Base-by-base conservation (phyloP, 2,113 vertebrate genomes). In the Corvus hawaiiensis region DNA sequence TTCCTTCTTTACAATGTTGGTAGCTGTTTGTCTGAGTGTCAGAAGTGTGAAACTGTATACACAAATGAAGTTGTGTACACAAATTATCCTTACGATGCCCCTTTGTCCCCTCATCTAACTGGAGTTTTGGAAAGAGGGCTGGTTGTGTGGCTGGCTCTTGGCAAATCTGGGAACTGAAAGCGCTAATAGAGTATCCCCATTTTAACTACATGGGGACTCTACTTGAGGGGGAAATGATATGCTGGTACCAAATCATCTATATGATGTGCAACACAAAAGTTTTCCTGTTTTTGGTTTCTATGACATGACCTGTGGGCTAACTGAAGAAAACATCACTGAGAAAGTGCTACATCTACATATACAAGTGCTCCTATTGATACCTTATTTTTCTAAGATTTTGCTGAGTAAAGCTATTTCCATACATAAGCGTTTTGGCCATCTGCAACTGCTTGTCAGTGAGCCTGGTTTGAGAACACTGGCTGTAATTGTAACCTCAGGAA, bases 401-500 rank as follows among this genome's bases (percentile, higher is more conserved):
- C 97, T 98, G 97, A 97, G 96, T 97, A 97, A 97, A 98, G 96
- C 90, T 97, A 61, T 98, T 98, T 97, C 96, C 87, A 93, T 90
- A 96, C 94, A 97, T 91, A 96, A 97, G 94, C 6, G 2, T 97
- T 92, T 96, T 97, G 97, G 97, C 98, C 98, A 98, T 98, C 98
- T 98, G 98, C 98, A 99, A 98, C 98, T 98, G 98, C 98, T 98
- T 98, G 98, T 98, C 97, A 98, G 91, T 97, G 97, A 88, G 96
- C 88, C 94, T 96, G 96, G 62, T 96, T 97, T 93, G 97, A 97
- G 98, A 98, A 98, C 98, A 98, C 98, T 98, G 97, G 96, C 98
- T 93, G 98, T 99, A 98, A 99, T 98, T 98, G 98, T 98, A 98
- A 97, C 97, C 97, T 98, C 97, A 98, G 98, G 98, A 98, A 99